Conservation (phyloP, 2,888 invertebrate species). For the Onchidella celtica region DNA sequence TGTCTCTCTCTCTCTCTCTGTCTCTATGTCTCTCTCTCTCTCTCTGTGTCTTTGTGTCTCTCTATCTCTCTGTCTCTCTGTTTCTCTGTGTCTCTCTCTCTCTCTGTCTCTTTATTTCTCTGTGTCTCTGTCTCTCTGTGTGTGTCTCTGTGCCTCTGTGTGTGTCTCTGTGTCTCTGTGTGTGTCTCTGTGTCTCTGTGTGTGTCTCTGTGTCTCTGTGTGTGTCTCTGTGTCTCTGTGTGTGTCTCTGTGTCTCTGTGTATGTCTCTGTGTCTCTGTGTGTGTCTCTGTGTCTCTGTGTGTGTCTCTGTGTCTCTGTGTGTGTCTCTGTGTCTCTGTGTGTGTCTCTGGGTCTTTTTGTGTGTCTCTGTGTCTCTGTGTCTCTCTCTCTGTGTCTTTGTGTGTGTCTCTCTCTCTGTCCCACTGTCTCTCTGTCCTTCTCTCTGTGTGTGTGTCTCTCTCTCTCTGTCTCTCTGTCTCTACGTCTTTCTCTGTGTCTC, state of each 20-base stretch:
- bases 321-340: not conserved
- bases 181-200: not conserved
- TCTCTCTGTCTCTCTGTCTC: not conserved
- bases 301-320: not conserved
- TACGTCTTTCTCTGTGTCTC: no score
- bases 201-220: not conserved
- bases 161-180: not conserved
- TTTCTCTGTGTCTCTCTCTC: no score
- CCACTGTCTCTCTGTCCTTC: no score
- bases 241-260: not conserved
- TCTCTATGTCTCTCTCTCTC: no score
- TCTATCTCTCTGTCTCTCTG: no score
- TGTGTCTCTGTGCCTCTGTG: no score
- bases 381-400: no score
- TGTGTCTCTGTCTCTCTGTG: no score
- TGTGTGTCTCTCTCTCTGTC: no score
- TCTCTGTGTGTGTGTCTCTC: not conserved
- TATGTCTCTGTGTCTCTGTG: not conserved
- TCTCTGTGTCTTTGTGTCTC: no score
- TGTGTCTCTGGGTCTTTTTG: not conserved
- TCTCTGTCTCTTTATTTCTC: no score
- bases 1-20: no score
- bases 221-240: not conserved
- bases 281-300: not conserved
- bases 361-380: not conserved